These are phyloP conservation scores for Nothobranchius furzeri DNA, from an alignment of 2,113 vertebrate species.

Conservation along the genomic window DNA sequence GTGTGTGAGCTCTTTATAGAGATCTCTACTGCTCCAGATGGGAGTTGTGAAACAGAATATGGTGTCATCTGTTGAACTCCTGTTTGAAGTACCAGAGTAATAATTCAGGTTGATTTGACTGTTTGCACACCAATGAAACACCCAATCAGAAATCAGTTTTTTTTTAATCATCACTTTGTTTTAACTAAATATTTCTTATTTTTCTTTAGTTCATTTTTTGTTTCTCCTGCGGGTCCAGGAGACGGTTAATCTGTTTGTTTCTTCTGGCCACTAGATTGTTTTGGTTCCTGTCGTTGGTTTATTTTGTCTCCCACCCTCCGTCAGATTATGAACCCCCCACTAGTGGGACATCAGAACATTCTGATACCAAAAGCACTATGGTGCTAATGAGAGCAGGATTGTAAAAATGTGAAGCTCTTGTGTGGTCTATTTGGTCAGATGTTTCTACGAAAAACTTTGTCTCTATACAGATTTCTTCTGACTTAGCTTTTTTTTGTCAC, in stretches of 20 bases:
- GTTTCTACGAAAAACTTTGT: neutral
- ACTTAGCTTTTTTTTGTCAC: no score
- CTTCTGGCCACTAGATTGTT: constrained; percentile 33
- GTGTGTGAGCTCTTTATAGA: constrained; percentile 9
- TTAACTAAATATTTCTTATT: neutral
- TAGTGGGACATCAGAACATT: constrained; percentile 24
- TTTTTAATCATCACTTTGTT: neutral
- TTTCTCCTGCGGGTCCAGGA: constrained; percentile 70
- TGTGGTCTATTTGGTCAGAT: neutral
- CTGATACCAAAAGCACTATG: constrained; percentile 42
- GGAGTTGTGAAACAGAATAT: constrained; percentile 61
- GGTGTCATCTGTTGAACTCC: constrained; percentile 53
- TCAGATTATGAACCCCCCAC: constrained; percentile 16
- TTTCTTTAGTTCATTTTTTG: neutral
- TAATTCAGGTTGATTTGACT: constrained; percentile 18
- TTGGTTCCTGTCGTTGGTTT: constrained; percentile 44
- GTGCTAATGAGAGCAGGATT: constrained; percentile 30
- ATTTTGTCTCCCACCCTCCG: constrained; percentile 56
- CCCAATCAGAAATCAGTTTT: no score
- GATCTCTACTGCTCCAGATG: constrained; percentile 56
- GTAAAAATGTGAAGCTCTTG: neutral
- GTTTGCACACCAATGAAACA: neutral
- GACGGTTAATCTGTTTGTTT: constrained; percentile 13
- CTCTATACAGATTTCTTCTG: no score
- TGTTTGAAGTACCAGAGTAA: constrained; percentile 12